Evolutionary conservation across 2,113 vertebrate genomes (phyloP).

Genomic region (Melanerpes formicivorus): DNA sequence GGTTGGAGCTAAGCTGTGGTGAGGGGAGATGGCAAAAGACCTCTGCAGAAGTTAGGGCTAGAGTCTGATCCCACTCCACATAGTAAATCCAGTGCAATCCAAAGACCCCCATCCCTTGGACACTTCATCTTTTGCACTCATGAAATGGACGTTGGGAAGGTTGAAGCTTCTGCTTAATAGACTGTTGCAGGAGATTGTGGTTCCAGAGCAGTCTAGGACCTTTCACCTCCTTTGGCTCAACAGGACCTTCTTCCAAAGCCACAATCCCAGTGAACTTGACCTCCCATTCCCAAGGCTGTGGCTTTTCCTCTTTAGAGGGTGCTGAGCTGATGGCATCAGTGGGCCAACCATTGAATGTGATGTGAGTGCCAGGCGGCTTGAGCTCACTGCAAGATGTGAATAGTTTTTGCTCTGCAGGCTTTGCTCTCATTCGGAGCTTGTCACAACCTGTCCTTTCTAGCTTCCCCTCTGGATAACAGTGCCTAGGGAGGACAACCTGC

Average conservation of each 20-base stretch:
- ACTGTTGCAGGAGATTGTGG: background rate
- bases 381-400: background rate
- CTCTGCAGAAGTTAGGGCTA: background rate
- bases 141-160: background rate
- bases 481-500: background rate
- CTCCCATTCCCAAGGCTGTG: background rate
- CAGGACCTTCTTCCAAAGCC: background rate
- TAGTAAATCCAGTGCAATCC: background rate
- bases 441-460: background rate
- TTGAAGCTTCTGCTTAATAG: background rate
- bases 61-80: background rate
- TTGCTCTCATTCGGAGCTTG: background rate
- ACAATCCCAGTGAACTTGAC: background rate
- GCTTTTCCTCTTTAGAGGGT: background rate
- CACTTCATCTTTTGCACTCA: background rate
- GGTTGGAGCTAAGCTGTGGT: background rate
- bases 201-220: background rate
- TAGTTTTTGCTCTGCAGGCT: background rate
- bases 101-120: background rate
- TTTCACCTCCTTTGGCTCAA: background rate
- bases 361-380: background rate
- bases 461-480: background rate
- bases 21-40: background rate
- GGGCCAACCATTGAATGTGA: background rate
- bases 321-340: background rate